Percentiles rank a stretch among this genome's conserved stretches.
Evolutionary conservation across 2,797 vertebrate genomes (phyloP).

Genomic region (Tiaroga cobitis): DNA sequence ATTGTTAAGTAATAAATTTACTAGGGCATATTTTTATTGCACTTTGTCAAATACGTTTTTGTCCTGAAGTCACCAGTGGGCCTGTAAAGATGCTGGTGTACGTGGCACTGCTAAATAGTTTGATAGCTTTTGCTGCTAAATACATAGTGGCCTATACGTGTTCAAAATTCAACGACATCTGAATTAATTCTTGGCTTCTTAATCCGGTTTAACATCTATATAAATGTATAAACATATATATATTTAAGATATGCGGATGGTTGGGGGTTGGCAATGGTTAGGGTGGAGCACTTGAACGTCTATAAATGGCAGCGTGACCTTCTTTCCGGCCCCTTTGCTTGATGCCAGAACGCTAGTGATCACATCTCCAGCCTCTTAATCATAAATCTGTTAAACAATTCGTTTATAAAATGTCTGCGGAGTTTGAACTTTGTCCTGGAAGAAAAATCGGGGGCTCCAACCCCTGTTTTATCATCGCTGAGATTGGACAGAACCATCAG

Average conservation of each 20-base stretch:
- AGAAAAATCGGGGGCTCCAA: constrained; percentile 80
- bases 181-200: not conserved
- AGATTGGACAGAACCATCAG: constrained; percentile 94
- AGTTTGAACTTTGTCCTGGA: constrained; percentile 85
- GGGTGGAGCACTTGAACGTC: not conserved
- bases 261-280: no score
- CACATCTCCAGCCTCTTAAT: constrained; percentile 5
- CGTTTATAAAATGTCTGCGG: constrained; percentile 74
- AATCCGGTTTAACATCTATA: not conserved
- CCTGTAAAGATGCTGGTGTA: not conserved
- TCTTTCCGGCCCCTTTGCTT: not conserved
- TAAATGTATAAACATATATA: no score
- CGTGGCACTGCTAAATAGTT: not conserved
- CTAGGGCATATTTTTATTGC: not conserved
- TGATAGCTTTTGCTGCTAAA: not conserved
- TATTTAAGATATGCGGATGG: no score
- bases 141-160: not conserved
- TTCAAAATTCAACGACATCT: not conserved
- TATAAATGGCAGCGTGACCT: constrained; percentile 11
- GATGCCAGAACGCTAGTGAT: not conserved
- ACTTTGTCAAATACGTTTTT: not conserved
- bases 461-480: constrained; percentile 91
- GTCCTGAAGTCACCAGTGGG: not conserved
- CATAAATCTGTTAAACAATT: not conserved
- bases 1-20: not conserved